A percentile compares a stretch with the other conserved stretches of the same genome.
Conservation (phyloP, 2,888 invertebrate genomes). For the Hedya salicella region DNA sequence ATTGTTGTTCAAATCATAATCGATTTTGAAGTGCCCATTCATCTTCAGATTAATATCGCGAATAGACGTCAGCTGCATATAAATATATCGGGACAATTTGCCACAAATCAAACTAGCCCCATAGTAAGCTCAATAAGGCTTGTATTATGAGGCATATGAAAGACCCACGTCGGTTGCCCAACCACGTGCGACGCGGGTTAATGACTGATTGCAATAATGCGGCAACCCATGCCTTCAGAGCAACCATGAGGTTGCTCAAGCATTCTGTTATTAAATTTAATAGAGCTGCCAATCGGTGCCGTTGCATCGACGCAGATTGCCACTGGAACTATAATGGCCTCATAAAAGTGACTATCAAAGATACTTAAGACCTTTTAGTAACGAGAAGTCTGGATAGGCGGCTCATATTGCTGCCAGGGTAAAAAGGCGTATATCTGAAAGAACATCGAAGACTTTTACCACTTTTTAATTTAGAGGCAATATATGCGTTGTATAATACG, state of each 20-base stretch:
- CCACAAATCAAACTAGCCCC: too few relatives aligned
- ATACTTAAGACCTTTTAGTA: conserved; percentile 14
- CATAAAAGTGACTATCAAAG: not conserved
- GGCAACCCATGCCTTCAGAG: conserved; percentile 49
- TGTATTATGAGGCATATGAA: too few relatives aligned
- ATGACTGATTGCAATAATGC: conserved; percentile 66
- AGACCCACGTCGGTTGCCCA: conserved; percentile 29
- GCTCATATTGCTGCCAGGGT: conserved; percentile 2
- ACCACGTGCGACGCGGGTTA: conserved; percentile 52
- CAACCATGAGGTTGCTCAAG: conserved; percentile 38
- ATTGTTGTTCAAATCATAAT: not conserved
- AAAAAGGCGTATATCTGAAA: conserved; percentile 11
- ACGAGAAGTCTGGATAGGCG: not conserved
- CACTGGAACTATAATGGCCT: not conserved
- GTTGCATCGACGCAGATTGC: conserved; percentile 38
- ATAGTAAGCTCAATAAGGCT: too few relatives aligned
- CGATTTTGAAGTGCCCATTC: not conserved
- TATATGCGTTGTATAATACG: conserved; percentile 22
- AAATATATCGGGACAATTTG: too few relatives aligned
- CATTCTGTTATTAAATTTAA: conserved; percentile 58
- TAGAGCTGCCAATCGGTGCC: conserved; percentile 47
- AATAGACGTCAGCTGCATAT: conserved; percentile 12
- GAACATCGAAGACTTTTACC: conserved; percentile 8
- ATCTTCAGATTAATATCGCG: conserved; percentile 11
- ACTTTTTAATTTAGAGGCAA: conserved; percentile 5